These are phyloP conservation scores for Aphaenogaster rudis DNA, from an alignment of 1,140 invertebrate species.

Conservation along the genomic window DNA sequence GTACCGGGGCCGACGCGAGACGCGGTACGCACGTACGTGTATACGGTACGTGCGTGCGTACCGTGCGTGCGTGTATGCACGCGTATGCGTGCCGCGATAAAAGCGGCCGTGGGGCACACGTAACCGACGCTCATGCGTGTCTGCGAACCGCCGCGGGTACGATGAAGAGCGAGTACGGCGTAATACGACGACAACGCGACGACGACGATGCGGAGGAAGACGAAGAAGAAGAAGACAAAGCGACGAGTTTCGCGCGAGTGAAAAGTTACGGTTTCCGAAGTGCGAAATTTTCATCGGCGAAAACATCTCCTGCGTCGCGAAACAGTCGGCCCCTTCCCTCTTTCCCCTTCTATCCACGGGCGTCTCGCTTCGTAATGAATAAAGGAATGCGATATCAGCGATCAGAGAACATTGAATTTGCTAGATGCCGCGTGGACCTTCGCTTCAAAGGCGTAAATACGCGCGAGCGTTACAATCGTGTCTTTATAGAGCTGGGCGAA, in stretches of 20 bases:
- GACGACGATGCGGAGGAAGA: constrained; percentile 9
- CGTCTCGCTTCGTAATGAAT: background rate
- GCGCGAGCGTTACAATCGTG: background rate
- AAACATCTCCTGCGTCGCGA: background rate
- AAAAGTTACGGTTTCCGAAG: constrained; percentile 36
- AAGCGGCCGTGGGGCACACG: constrained; percentile 48
- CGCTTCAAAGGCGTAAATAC: background rate
- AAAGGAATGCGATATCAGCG: background rate
- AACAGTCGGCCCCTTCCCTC: background rate
- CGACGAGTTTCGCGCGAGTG: constrained; percentile 22
- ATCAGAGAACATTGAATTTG: background rate
- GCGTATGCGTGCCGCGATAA: constrained; percentile 57
- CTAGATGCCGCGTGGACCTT: background rate
- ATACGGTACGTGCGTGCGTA: background rate
- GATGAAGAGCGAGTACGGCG: constrained; percentile 60
- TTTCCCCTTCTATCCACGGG: background rate
- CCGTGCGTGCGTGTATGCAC: background rate
- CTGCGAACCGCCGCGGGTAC: constrained; percentile 17
- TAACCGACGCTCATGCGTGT: constrained; percentile 37
- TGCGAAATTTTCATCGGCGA: background rate
- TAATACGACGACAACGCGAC: constrained; percentile 61
- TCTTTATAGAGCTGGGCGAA: constrained; percentile 8
- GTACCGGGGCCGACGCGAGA: constrained; percentile 48
- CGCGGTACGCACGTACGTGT: background rate
- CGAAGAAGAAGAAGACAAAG: constrained; percentile 21